A percentile compares a stretch with the other conserved stretches of the same genome.
Conservation (phyloP, 2,113 vertebrate genomes). For the Lasiurus cinereus region DNA sequence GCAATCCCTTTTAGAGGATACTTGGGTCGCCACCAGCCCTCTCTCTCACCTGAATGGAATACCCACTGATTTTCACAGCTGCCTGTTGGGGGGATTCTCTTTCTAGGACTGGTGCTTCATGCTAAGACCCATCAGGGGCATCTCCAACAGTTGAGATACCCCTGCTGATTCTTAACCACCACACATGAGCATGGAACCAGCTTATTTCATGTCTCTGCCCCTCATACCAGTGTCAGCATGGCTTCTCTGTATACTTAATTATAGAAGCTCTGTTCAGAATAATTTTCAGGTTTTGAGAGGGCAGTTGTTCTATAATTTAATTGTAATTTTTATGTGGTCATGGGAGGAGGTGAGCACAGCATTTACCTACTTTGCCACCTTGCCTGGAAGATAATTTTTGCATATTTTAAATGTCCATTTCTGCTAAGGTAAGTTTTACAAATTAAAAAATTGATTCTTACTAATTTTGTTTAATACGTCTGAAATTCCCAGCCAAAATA, state of each 20-base stretch:
- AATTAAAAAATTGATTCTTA: no score
- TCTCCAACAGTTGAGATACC: not conserved
- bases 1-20: not conserved
- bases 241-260: not conserved
- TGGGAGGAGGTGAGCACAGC: not conserved
- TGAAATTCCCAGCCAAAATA: not conserved
- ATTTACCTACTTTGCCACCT: not conserved
- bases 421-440: not conserved
- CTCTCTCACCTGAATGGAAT: not conserved
- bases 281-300: not conserved
- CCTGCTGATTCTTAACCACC: not conserved
- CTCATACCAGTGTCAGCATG: not conserved
- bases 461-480: not conserved
- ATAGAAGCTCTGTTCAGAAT: not conserved
- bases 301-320: not conserved
- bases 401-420: not conserved
- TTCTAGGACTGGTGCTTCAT: not conserved
- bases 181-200: not conserved
- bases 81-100: not conserved
- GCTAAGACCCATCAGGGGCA: no score
- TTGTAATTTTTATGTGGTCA: not conserved
- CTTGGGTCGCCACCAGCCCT: not conserved
- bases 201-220: not conserved
- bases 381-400: not conserved
- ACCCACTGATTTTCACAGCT: not conserved